Percentiles rank a stretch among this genome's conserved stretches.
phyloP scores from a whole-genome alignment of 2,888 invertebrate genomes.

The Diarsia dahlii region DNA sequence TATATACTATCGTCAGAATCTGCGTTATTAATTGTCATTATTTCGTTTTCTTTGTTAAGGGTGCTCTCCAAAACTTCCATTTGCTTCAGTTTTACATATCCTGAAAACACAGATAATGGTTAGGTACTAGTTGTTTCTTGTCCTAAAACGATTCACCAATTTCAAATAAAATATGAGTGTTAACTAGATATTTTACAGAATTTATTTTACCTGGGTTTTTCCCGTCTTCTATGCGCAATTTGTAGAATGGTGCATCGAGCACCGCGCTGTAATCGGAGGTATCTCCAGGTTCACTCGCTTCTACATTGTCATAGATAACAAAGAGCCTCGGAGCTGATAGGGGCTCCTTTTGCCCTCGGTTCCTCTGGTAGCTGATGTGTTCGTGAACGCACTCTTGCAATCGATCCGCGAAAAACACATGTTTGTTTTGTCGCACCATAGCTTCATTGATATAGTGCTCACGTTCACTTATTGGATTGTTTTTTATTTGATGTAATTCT shows the following conservation, averaged over 20 bases:
- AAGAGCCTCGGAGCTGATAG: slow-evolving; percentile 92
- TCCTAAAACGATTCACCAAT: not conserved
- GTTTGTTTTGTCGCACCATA: slow-evolving; percentile 91
- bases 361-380: slow-evolving; percentile 90
- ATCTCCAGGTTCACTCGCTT: slow-evolving; percentile 92
- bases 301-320: slow-evolving; percentile 94
- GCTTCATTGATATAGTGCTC: slow-evolving; percentile 89
- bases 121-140: slow-evolving; percentile 1
- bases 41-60: slow-evolving; percentile 77
- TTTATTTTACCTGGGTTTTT: slow-evolving; percentile 82
- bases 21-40: slow-evolving; percentile 62
- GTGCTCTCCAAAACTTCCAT: slow-evolving; percentile 88
- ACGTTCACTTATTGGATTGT: slow-evolving; percentile 85
- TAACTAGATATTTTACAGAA: not conserved
- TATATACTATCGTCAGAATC: slow-evolving; percentile 84
- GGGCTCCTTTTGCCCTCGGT: slow-evolving; percentile 85
- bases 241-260: slow-evolving; percentile 92
- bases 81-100: slow-evolving; percentile 90
- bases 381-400: slow-evolving; percentile 92
- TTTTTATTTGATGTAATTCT: slow-evolving; percentile 88
- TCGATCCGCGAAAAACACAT: slow-evolving; percentile 93
- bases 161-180: not conserved
- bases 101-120: slow-evolving; percentile 77
- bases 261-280: slow-evolving; percentile 91
- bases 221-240: slow-evolving; percentile 91